Evolutionary conservation across 2,113 vertebrate species (phyloP).

Genomic region (Epinephelus cyanopodus): DNA sequence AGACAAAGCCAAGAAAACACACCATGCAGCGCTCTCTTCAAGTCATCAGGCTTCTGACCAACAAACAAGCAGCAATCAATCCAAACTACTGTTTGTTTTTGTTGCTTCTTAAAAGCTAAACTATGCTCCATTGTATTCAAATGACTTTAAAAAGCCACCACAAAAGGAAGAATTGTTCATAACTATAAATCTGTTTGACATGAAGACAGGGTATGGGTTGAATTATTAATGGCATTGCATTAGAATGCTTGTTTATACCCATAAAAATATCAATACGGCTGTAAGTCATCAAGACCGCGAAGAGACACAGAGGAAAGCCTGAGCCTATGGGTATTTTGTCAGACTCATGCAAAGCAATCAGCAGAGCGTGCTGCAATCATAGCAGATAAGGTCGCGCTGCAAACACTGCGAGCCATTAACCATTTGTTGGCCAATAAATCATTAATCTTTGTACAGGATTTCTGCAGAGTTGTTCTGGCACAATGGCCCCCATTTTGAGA

Average conservation of each 20-base stretch:
- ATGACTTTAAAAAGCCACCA: constrained; percentile 33
- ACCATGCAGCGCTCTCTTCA: constrained; percentile 47
- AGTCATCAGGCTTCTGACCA: constrained; percentile 67
- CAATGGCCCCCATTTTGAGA: constrained; percentile 19
- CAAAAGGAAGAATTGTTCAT: constrained; percentile 23
- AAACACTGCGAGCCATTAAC: constrained; percentile 42
- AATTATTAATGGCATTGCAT: constrained; percentile 41
- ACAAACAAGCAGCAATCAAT: constrained; percentile 68
- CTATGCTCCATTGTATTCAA: constrained; percentile 28
- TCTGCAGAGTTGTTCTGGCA: not conserved
- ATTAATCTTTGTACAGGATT: constrained; percentile 27
- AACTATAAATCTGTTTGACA: constrained; percentile 35
- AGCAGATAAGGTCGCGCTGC: constrained; percentile 42
- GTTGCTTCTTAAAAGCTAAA: constrained; percentile 31
- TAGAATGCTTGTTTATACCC: constrained; percentile 33
- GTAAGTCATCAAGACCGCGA: constrained; percentile 21
- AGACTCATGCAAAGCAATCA: constrained; percentile 46
- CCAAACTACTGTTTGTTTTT: constrained; percentile 61
- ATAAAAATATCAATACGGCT: constrained; percentile 32
- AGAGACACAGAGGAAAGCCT: constrained; percentile 8
- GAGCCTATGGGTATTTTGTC: constrained; percentile 33
- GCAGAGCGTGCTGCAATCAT: constrained; percentile 19
- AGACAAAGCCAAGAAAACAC: constrained; percentile 73
- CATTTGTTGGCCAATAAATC: constrained; percentile 43
- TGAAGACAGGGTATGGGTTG: constrained; percentile 18